Conservation (phyloP, 2,888 invertebrate species). For the Drosophila paramelanica region DNA sequence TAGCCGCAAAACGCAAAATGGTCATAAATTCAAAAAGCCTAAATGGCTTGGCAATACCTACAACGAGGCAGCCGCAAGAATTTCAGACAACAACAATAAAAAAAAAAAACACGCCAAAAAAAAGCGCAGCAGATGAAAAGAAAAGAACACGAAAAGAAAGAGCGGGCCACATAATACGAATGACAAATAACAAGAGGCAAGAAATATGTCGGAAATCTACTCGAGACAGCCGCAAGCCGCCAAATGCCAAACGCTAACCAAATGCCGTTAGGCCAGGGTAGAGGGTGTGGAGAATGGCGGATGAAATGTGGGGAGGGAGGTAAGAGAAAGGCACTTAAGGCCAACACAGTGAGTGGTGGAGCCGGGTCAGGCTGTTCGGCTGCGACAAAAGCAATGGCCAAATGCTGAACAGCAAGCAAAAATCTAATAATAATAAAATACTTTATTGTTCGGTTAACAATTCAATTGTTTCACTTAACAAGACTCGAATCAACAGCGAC, state of each 20-base stretch:
- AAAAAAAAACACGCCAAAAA: constrained; percentile 7
- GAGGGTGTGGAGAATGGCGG: constrained; percentile 25
- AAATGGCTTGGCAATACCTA: constrained; percentile 66
- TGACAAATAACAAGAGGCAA: constrained; percentile 73
- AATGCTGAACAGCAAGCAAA: constrained; percentile 51
- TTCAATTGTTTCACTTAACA: constrained; percentile 79
- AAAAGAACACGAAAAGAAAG: constrained; percentile 3
- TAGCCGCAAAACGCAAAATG: constrained; percentile 73
- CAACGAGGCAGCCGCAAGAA: constrained; percentile 37
- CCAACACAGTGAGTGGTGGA: constrained; percentile 10
- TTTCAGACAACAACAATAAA: constrained; percentile 33
- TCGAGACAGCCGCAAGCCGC: constrained; percentile 65
- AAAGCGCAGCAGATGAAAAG: constrained; percentile 8
- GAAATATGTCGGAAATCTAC: constrained; percentile 78
- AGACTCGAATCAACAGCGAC: constrained; percentile 31
- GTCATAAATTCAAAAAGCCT: constrained; percentile 76
- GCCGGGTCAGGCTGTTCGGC: neutral
- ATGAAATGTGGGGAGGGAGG: constrained; percentile 14
- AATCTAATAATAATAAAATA: constrained; percentile 79
- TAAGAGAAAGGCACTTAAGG: constrained; percentile 65
- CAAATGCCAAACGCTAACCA: constrained; percentile 57
- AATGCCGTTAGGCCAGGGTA: constrained; percentile 36
- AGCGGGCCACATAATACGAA: constrained; percentile 60
- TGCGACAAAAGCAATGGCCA: constrained; percentile 52
- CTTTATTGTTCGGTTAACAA: constrained; percentile 78